These are phyloP conservation scores for Gadopsis marmoratus DNA, from an alignment of 2,797 vertebrate genomes.

Conservation along the genomic window DNA sequence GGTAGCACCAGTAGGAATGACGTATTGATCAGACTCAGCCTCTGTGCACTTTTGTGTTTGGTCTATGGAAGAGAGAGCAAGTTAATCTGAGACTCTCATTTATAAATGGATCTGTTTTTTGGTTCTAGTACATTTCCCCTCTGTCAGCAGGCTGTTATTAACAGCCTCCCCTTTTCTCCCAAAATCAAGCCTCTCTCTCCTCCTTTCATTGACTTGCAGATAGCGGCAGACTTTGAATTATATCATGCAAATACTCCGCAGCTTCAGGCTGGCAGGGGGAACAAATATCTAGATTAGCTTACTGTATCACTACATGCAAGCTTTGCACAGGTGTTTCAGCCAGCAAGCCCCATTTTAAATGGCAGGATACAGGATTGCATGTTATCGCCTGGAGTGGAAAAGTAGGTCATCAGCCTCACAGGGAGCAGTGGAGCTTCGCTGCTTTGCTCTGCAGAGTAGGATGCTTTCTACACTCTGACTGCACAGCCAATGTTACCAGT, in stretches of 20 bases:
- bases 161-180: constrained; percentile 27
- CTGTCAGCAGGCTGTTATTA: constrained; percentile 39
- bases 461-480: constrained; percentile 47
- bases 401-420: constrained; percentile 77
- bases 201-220: constrained; percentile 29
- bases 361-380: constrained; percentile 57
- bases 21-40: background rate
- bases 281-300: constrained; percentile 18
- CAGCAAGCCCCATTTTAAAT: constrained; percentile 56
- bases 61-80: background rate
- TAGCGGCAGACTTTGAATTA: constrained; percentile 32
- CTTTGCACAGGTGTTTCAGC: constrained; percentile 47
- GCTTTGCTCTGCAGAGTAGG: constrained; percentile 53
- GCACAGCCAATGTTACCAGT: constrained; percentile 27
- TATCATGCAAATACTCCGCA: constrained; percentile 21
- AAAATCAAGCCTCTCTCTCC: constrained; percentile 26
- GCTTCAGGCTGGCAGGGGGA: constrained; percentile 8
- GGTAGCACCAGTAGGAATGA: background rate
- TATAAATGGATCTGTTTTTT: constrained; percentile 7
- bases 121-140: constrained; percentile 34
- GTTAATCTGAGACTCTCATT: constrained; percentile 15
- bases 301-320: constrained; percentile 7
- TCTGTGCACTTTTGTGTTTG: background rate
- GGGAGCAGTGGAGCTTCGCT: constrained; percentile 53
- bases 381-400: constrained; percentile 69